A percentile compares a stretch with the other conserved stretches of the same genome.
phyloP scores from a whole-genome alignment of 2,113 vertebrate species.

The Pandion haliaetus region DNA sequence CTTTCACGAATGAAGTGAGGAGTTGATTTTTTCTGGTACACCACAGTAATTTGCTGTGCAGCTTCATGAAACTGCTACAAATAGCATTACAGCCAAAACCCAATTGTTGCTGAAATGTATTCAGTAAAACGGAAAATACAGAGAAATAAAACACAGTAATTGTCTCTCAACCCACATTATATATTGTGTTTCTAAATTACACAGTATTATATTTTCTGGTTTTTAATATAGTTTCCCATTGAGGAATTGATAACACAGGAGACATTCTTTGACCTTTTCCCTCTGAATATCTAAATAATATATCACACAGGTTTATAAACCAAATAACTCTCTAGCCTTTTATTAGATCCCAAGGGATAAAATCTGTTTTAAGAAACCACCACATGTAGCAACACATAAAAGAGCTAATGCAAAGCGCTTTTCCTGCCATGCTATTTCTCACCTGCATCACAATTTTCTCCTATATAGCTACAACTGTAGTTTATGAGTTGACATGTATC shows the following conservation, averaged over 20 bases:
- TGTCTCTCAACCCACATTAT: constrained; percentile 72
- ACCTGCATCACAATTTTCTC: constrained; percentile 49
- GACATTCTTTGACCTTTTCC: constrained; percentile 69
- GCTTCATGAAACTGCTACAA: constrained; percentile 73
- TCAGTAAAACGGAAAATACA: constrained; percentile 74
- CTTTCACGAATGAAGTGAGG: constrained; percentile 57
- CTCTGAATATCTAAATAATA: constrained; percentile 73
- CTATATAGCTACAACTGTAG: constrained; percentile 28
- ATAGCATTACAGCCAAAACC: constrained; percentile 70
- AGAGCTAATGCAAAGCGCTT: constrained; percentile 51
- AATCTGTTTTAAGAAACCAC: constrained; percentile 61
- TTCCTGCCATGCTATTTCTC: constrained; percentile 41
- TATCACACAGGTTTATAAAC: constrained; percentile 66
- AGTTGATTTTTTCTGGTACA: constrained; percentile 68
- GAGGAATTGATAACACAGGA: constrained; percentile 70
- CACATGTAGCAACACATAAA: constrained; percentile 49
- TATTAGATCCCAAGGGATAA: constrained; percentile 73
- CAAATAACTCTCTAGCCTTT: constrained; percentile 58
- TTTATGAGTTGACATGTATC: neutral
- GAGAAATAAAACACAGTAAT: constrained; percentile 73
- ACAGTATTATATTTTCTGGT: constrained; percentile 68
- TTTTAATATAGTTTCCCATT: constrained; percentile 75
- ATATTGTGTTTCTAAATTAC: constrained; percentile 71
- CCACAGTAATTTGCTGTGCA: constrained; percentile 70
- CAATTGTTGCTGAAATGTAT: constrained; percentile 72